phyloP scores from a whole-genome alignment of 1,140 invertebrate species.

The Nephotettix cincticeps region DNA sequence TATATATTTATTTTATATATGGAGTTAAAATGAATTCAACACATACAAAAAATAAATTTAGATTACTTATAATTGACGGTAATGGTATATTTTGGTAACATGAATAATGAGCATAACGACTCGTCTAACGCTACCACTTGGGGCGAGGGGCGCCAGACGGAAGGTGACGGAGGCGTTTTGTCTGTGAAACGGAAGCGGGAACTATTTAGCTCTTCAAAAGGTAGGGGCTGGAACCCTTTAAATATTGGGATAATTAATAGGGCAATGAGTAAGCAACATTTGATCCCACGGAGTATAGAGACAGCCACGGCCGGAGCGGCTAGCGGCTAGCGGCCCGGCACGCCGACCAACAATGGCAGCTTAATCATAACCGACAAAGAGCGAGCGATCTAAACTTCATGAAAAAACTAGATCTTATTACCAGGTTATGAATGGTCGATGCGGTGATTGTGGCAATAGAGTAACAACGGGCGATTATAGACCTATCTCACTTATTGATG shows the following conservation, averaged over 20 bases:
- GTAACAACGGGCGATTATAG: background rate
- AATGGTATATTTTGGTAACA: too few relatives aligned
- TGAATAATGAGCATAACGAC: too few relatives aligned
- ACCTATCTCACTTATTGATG: constrained; percentile 19
- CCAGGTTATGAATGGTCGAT: constrained; percentile 6
- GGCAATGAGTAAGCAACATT: constrained; percentile 13
- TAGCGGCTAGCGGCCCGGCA: too few relatives aligned
- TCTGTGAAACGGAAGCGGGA: constrained; percentile 8
- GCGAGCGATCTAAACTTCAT: background rate
- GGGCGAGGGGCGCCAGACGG: too few relatives aligned
- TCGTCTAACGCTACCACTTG: too few relatives aligned
- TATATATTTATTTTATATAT: too few relatives aligned
- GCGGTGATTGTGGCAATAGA: background rate
- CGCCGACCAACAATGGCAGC: too few relatives aligned
- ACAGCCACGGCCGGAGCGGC: background rate
- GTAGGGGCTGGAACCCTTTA: constrained; percentile 18
- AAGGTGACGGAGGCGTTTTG: background rate
- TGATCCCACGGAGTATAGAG: background rate
- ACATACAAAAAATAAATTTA: too few relatives aligned
- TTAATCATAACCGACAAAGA: too few relatives aligned
- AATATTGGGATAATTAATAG: constrained; percentile 22
- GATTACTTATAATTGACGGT: too few relatives aligned
- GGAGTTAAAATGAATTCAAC: too few relatives aligned
- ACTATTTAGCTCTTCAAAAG: constrained; percentile 12
- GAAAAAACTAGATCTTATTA: constrained; percentile 17